Percentiles rank a stretch among this genome's conserved stretches.
Evolutionary conservation across 64 coral and sea anemone genomes (phyloP).

Genomic region (Hydrozoanthus tunicans): DNA sequence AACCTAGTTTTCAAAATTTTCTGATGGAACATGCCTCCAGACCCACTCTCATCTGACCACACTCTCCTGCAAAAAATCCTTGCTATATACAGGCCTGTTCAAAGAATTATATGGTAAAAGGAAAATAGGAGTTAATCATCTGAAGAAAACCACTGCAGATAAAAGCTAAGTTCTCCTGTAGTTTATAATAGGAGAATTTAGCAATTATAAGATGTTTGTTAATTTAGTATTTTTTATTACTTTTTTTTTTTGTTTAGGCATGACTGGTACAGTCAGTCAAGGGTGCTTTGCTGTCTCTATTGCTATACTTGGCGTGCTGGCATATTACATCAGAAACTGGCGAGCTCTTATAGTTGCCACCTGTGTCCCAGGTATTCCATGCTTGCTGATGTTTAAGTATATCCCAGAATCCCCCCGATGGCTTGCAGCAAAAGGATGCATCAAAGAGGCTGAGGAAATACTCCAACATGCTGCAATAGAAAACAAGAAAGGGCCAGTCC

Average conservation of each 20-base stretch:
- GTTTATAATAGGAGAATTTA: too few species aligned
- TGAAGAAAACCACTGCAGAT: too few species aligned
- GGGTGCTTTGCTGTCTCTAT: slow-evolving; percentile 59
- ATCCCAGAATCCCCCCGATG: slow-evolving; percentile 71
- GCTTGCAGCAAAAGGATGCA: slow-evolving; percentile 48
- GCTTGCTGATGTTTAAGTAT: slow-evolving; percentile 48
- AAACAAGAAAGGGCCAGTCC: slow-evolving; percentile 14
- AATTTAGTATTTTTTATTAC: too few species aligned
- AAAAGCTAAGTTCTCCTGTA: too few species aligned
- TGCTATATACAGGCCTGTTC: too few species aligned
- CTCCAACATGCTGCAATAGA: slow-evolving; percentile 34
- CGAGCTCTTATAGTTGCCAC: slow-evolving; percentile 46
- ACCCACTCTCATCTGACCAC: too few species aligned
- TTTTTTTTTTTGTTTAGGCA: slow-evolving; percentile 29
- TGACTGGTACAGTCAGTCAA: slow-evolving; percentile 57
- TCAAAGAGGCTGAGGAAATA: slow-evolving; percentile 59
- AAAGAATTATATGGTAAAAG: too few species aligned
- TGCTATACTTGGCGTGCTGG: slow-evolving; percentile 36
- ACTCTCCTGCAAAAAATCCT: too few species aligned
- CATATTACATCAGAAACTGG: slow-evolving; percentile 64
- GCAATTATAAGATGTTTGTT: too few species aligned
- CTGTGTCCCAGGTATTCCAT: slow-evolving; percentile 52
- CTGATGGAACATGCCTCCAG: too few species aligned
- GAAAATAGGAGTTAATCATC: too few species aligned
- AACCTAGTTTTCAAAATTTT: too few species aligned